Percentiles rank a stretch among this genome's conserved stretches.
Evolutionary conservation across 2,888 invertebrate genomes (phyloP).

Genomic region (Melieria omissa): DNA sequence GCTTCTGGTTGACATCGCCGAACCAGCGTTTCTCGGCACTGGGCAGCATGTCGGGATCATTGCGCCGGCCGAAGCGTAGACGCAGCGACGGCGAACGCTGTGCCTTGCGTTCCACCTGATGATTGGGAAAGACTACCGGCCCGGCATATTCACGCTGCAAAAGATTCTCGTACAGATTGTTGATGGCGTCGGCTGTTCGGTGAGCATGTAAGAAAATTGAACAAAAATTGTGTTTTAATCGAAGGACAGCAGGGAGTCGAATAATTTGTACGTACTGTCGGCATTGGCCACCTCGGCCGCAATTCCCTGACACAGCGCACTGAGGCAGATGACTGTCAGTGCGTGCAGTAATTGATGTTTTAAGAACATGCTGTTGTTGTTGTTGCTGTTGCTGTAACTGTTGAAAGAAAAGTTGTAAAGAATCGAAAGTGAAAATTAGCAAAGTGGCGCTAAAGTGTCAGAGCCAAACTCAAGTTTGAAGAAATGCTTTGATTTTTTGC

Average conservation of each 20-base stretch:
- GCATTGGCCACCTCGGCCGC: constrained; percentile 48
- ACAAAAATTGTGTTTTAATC: constrained; percentile 19
- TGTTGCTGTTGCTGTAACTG: background rate
- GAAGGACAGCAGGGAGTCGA: background rate
- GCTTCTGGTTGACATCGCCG: constrained; percentile 74
- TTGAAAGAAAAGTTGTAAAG: background rate
- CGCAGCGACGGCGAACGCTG: constrained; percentile 81
- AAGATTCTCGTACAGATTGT: constrained; percentile 62
- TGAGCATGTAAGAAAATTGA: constrained; percentile 6
- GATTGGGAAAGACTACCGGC: constrained; percentile 69
- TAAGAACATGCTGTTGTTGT: constrained; percentile 44
- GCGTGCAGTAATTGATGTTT: constrained; percentile 46
- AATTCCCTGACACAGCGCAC: constrained; percentile 43
- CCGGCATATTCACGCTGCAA: constrained; percentile 66
- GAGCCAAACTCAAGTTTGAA: too few species aligned
- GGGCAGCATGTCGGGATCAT: constrained; percentile 71
- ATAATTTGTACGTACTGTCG: constrained; percentile 43
- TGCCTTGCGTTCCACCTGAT: constrained; percentile 79
- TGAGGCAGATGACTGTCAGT: constrained; percentile 44
- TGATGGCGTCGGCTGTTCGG: constrained; percentile 48
- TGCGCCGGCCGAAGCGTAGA: constrained; percentile 80
- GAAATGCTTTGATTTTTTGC: too few species aligned
- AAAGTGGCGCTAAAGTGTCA: background rate
- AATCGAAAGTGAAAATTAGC: background rate
- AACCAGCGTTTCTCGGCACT: constrained; percentile 64